These are phyloP conservation scores for Platorchestia sp. DNA, from an alignment of 1,140 invertebrate species.

Conservation along the genomic window DNA sequence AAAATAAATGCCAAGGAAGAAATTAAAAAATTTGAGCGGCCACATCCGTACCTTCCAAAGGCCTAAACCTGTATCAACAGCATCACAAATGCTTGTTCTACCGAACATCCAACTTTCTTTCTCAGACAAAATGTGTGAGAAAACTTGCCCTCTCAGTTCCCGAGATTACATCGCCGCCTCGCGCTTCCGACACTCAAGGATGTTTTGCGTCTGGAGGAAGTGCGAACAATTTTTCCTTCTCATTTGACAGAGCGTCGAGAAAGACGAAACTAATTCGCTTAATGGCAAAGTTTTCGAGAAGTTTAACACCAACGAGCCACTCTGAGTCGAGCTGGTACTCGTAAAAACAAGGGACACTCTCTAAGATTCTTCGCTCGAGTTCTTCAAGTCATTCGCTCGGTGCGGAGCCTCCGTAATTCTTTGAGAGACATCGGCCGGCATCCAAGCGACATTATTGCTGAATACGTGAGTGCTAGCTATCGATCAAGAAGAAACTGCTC, in stretches of 20 bases:
- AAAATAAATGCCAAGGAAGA: not conserved
- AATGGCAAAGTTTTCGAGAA: constrained; percentile 41
- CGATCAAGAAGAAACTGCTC: not conserved
- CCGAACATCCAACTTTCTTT: not conserved
- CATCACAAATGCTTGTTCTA: not conserved
- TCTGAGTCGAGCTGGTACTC: not conserved
- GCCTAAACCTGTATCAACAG: not conserved
- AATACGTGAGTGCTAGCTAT: not conserved
- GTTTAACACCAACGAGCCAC: constrained; percentile 6
- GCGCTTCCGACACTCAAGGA: not conserved
- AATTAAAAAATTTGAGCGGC: not conserved
- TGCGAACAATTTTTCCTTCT: constrained; percentile 13
- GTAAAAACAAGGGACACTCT: constrained; percentile 36
- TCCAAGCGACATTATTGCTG: not conserved
- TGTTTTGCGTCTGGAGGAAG: constrained; percentile 20
- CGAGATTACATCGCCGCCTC: not conserved
- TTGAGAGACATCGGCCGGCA: not conserved
- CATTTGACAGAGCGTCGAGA: constrained; percentile 48
- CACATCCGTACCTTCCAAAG: not conserved
- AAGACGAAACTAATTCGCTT: constrained; percentile 33
- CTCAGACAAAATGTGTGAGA: not conserved
- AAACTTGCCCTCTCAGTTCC: not conserved
- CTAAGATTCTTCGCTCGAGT: not conserved
- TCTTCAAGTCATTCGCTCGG: not conserved
- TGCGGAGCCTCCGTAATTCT: not conserved